A percentile compares a stretch with the other conserved stretches of the same genome.
Conservation (phyloP, 1,140 invertebrate genomes). For the Trichonephila clavata region DNA sequence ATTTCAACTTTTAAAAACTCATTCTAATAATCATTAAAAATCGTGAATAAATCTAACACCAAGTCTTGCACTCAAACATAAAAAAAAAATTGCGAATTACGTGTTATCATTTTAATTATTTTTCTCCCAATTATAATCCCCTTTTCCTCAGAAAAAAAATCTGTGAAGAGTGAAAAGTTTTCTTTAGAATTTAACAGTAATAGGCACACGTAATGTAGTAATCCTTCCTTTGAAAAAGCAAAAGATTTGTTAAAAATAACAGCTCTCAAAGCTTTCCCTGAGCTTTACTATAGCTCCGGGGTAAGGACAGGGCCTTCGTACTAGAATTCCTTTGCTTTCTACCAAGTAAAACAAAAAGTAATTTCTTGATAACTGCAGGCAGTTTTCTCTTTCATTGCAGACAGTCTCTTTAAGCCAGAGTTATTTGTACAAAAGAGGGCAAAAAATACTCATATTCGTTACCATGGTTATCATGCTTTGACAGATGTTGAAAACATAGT, state of each 20-base stretch:
- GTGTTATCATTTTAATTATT: neutral
- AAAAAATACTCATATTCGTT: neutral
- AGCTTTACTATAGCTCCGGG: neutral
- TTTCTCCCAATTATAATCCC: neutral
- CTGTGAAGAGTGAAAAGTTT: neutral
- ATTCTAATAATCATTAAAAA: too few relatives aligned
- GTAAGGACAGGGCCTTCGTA: too few relatives aligned
- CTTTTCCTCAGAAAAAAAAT: neutral
- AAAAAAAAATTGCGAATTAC: too few relatives aligned
- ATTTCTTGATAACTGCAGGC: neutral
- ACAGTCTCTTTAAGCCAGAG: neutral
- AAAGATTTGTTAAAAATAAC: slow-evolving; percentile 37
- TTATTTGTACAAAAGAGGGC: neutral
- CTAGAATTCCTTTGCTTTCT: neutral
- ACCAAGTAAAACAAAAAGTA: neutral
- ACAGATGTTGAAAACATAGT: neutral
- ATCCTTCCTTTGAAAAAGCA: neutral
- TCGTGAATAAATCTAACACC: too few relatives aligned
- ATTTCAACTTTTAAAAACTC: too few relatives aligned
- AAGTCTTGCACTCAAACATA: too few relatives aligned
- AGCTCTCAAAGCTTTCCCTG: neutral
- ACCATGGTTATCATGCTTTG: neutral
- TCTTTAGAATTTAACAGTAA: neutral
- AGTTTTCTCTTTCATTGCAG: neutral
- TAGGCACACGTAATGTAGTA: neutral